These are phyloP conservation scores for Proteles cristata DNA, from an alignment of 2,113 vertebrate genomes.

Conservation along the genomic window DNA sequence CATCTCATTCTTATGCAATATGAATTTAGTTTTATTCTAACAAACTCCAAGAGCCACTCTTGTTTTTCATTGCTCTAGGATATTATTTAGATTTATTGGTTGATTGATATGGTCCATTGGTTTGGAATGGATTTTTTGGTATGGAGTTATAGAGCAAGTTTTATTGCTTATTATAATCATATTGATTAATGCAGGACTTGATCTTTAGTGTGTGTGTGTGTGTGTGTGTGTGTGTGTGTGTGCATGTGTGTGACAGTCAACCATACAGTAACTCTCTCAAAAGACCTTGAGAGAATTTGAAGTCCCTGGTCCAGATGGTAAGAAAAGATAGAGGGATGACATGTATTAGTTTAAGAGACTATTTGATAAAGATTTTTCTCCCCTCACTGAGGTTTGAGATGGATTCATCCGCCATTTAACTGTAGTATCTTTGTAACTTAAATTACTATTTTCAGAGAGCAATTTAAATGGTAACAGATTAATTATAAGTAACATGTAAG, in stretches of 20 bases:
- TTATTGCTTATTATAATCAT: constrained; percentile 30
- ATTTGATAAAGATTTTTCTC: background rate
- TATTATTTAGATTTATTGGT: constrained; percentile 32
- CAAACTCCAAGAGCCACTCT: background rate
- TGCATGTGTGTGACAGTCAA: background rate
- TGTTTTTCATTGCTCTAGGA: background rate
- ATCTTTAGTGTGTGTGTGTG: background rate
- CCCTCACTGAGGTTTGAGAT: background rate
- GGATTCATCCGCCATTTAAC: constrained; percentile 1
- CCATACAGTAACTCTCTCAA: background rate
- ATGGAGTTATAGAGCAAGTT: background rate
- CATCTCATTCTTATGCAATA: background rate
- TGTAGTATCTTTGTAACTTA: constrained; percentile 12
- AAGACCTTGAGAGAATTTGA: background rate
- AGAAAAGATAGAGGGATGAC: background rate
- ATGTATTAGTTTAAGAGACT: background rate
- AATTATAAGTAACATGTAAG: background rate
- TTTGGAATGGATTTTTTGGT: background rate
- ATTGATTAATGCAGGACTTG: background rate
- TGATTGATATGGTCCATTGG: constrained; percentile 2
- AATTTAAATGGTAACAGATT: background rate
- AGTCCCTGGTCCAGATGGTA: background rate
- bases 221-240: background rate
- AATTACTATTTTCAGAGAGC: constrained; percentile 16
- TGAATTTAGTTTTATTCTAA: background rate